Conservation (phyloP, 37 sponge, comb jelly and placozoan genomes). For the Lycopodina hypogea region DNA sequence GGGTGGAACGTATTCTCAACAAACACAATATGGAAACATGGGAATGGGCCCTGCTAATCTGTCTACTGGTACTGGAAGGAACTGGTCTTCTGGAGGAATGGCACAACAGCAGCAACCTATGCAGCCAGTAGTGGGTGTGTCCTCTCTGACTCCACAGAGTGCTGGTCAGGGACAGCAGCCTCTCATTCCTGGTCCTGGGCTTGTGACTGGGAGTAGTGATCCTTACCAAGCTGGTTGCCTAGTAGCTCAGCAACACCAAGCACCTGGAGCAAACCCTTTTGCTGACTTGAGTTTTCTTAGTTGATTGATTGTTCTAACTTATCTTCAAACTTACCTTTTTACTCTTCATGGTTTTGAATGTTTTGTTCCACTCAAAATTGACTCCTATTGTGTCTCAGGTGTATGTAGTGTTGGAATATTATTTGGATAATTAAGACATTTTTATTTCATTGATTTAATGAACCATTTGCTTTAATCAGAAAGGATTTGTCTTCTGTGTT, state of each 20-base stretch:
- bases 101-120: not conserved
- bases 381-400: too few species aligned
- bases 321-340: too few species aligned
- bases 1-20: not conserved
- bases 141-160: not conserved
- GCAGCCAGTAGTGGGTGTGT: not conserved
- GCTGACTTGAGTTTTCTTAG: constrained; percentile 40
- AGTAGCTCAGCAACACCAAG: not conserved
- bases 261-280: constrained; percentile 53
- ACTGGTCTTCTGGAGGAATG: not conserved
- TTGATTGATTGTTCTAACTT: too few species aligned
- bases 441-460: too few species aligned
- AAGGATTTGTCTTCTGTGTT: too few species aligned
- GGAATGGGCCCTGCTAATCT: not conserved
- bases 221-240: not conserved
- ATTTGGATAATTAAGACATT: too few species aligned
- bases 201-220: not conserved
- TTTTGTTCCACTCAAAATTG: too few species aligned
- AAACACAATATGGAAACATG: not conserved
- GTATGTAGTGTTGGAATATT: too few species aligned
- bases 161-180: constrained; percentile 8
- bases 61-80: not conserved
- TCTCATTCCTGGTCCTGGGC: not conserved
- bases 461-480: too few species aligned
- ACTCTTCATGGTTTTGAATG: too few species aligned